Percentiles rank a stretch among this genome's conserved stretches.
phyloP scores from a whole-genome alignment of 2,888 invertebrate genomes.

The Melanotus villosus region DNA sequence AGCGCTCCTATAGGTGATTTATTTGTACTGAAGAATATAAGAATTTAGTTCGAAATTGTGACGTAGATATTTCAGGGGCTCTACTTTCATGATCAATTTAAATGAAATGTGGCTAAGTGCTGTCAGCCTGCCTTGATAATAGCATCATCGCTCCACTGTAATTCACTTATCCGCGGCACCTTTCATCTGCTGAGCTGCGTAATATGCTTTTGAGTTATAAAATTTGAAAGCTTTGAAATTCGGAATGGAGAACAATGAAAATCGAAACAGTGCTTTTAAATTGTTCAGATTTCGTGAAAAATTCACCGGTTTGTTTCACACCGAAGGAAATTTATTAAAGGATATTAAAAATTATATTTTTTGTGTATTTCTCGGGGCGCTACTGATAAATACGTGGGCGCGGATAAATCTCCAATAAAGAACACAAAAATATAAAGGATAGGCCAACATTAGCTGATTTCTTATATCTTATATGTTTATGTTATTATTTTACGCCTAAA shows the following conservation, averaged over 20 bases:
- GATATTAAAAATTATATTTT: background rate
- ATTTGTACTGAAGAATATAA: background rate
- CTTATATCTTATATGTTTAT: slow-evolving; percentile 2
- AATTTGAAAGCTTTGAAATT: slow-evolving; percentile 42
- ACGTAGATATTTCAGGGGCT: slow-evolving; percentile 33
- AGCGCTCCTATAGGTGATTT: background rate
- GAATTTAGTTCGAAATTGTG: slow-evolving; percentile 23
- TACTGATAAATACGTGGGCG: background rate
- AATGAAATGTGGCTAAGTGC: slow-evolving; percentile 57
- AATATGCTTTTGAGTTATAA: slow-evolving; percentile 48
- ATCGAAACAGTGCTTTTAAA: slow-evolving; percentile 26
- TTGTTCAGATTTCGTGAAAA: background rate
- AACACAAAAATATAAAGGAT: slow-evolving; percentile 34
- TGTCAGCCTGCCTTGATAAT: slow-evolving; percentile 58
- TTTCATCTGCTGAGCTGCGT: slow-evolving; percentile 57
- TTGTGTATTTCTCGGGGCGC: background rate
- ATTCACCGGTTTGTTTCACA: background rate
- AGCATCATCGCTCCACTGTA: slow-evolving; percentile 59
- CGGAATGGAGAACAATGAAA: slow-evolving; percentile 28
- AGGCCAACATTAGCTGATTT: slow-evolving; percentile 34
- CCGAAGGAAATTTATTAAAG: background rate
- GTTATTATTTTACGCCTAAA: slow-evolving; percentile 38
- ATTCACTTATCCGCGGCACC: slow-evolving; percentile 59
- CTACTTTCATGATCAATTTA: slow-evolving; percentile 41
- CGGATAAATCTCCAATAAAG: slow-evolving; percentile 26